These are phyloP conservation scores for Plebejus melissa DNA, from an alignment of 2,888 invertebrate genomes.

Conservation along the genomic window DNA sequence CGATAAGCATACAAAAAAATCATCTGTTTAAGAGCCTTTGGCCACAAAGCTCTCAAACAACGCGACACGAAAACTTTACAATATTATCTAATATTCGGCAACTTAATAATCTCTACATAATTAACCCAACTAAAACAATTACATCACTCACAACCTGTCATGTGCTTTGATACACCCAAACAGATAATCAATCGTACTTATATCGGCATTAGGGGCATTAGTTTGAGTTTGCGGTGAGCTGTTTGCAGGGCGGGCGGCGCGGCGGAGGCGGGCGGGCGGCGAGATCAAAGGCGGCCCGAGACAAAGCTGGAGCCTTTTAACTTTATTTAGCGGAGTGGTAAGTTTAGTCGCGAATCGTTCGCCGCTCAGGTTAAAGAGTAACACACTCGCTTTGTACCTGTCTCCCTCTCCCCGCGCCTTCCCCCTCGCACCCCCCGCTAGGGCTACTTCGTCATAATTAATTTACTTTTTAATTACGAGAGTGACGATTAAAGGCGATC, in stretches of 20 bases:
- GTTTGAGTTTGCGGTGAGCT: constrained; percentile 75
- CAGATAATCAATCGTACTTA: constrained; percentile 66
- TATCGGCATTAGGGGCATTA: constrained; percentile 73
- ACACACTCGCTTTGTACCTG: constrained; percentile 75
- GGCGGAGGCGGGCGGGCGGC: constrained; percentile 41
- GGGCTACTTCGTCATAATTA: constrained; percentile 46
- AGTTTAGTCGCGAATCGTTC: constrained; percentile 78
- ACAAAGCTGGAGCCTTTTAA: constrained; percentile 79
- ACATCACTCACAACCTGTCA: neutral
- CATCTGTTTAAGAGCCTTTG: no score
- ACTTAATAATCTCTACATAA: neutral
- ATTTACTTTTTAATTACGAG: constrained; percentile 11
- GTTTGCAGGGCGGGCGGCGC: constrained; percentile 57
- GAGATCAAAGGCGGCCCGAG: constrained; percentile 76
- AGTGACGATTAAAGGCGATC: constrained; percentile 11
- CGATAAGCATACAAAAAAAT: no score
- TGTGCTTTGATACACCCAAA: constrained; percentile 58
- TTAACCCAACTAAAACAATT: neutral
- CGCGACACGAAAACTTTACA: no score
- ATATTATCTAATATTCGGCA: no score
- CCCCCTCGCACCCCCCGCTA: constrained; percentile 43
- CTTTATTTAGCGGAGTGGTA: constrained; percentile 80
- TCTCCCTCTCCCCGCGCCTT: constrained; percentile 29
- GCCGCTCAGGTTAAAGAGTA: constrained; percentile 73
- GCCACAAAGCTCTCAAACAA: no score